Evolutionary conservation across 2,113 vertebrate genomes (phyloP), one percentile per base, ranked within the genome.

Genomic region (Corythoichthys intestinalis): DNA sequence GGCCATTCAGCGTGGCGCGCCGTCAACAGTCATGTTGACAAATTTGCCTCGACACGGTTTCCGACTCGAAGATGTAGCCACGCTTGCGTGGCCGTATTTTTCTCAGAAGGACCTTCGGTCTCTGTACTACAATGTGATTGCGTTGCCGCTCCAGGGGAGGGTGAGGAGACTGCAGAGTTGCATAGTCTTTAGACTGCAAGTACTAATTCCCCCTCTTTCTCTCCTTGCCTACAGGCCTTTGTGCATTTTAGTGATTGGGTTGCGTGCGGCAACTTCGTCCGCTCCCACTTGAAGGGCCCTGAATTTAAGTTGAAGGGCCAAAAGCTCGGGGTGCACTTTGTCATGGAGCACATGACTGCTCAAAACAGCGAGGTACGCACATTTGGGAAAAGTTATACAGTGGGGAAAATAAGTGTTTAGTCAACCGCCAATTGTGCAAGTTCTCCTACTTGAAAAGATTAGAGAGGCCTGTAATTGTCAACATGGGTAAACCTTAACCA

Each of bases 121-220:
- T 10, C 34, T 67, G 2, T 62, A 66, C 74, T 76, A 81, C 72
- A 70, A 56, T 2, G 44, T 86, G 4, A 37, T 59, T 0, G 67
- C 80, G 1, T 72, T 86, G 5, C 49, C 70, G 0, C 65, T 81
- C n/a, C 79, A 86, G 76, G 72, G 82, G 56, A 77, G 82, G 82
- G 85, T 86, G 3, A 75, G 73, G 39, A 66, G 1, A 4, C 61
- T 6, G 17, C 60, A 46, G 10, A 39, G 12, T 15, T 48, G n/a
- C 20, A 10, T 10, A 10, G 61, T 20, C 2, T 28, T 47, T 63
- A 20, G 20, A 13, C 10, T 10, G 9, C 15, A 28, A 2, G 41
- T 46, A 17, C 20, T 63, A n/a, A 34, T 34, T 1, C 3, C 1
- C 4, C 12, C 9, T 62, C 37, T 34, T 38, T 12, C 6, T 54